A percentile compares a stretch with the other conserved stretches of the same genome.
phyloP scores from a whole-genome alignment of 2,888 invertebrate genomes.

The Melanargia galathea region DNA sequence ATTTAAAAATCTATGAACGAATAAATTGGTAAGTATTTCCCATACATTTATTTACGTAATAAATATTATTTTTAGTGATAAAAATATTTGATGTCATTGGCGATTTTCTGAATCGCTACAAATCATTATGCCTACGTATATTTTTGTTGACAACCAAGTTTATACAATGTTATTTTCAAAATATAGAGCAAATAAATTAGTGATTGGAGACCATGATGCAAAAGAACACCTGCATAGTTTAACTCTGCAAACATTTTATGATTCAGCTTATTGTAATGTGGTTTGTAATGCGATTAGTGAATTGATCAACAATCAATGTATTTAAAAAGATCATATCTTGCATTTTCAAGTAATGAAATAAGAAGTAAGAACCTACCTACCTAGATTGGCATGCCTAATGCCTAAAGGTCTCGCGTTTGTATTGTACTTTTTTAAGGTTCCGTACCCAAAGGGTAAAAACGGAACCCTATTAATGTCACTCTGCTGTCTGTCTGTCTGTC shows the following conservation, averaged over 20 bases:
- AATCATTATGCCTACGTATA: background rate
- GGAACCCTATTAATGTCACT: too few species aligned
- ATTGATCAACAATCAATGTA: background rate
- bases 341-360: background rate
- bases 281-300: conserved; percentile 1
- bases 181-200: background rate
- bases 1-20: background rate
- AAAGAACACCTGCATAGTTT: background rate
- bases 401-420: too few species aligned
- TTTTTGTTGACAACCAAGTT: background rate
- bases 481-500: too few species aligned
- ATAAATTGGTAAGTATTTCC: background rate
- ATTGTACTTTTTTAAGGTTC: too few species aligned
- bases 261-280: conserved; percentile 10
- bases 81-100: too few species aligned
- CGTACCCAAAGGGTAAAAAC: too few species aligned
- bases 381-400: too few species aligned
- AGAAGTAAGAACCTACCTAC: background rate
- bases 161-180: too few species aligned
- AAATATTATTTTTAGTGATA: too few species aligned
- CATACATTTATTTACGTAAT: too few species aligned
- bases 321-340: background rate
- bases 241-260: conserved; percentile 4
- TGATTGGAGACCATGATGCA: background rate
- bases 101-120: too few species aligned